A percentile compares a stretch with the other conserved stretches of the same genome.
These are phyloP conservation scores for Osmerus mordax DNA, from an alignment of 2,113 vertebrate genomes.

Conservation along the genomic window DNA sequence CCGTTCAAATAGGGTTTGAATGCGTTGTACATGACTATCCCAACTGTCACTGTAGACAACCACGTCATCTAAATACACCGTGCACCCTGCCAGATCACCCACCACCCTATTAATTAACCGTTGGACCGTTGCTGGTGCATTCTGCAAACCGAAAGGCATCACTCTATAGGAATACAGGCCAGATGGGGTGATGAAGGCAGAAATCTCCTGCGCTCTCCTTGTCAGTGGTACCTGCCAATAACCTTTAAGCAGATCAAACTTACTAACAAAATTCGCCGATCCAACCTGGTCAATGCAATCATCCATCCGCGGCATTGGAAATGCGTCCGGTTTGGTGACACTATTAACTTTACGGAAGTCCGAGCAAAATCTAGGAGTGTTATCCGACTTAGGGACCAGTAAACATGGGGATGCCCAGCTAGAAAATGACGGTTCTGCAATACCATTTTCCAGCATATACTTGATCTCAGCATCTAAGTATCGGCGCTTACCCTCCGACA, in stretches of 20 bases:
- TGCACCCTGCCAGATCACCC: not conserved
- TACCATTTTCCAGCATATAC: slow-evolving; percentile 14
- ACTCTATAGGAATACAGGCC: not conserved
- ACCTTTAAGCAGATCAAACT: not conserved
- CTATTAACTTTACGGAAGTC: not conserved
- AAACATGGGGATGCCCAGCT: slow-evolving; percentile 6
- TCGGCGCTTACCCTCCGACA: not conserved
- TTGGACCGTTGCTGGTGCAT: not conserved
- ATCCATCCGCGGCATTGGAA: not conserved
- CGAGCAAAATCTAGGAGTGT: not conserved
- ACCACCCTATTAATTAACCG: not conserved
- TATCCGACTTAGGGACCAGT: not conserved
- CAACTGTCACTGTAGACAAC: not conserved
- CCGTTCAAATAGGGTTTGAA: not conserved
- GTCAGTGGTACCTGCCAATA: not conserved
- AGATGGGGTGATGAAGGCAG: not conserved
- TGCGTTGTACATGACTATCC: not conserved
- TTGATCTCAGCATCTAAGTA: slow-evolving; percentile 5
- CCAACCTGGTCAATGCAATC: not conserved
- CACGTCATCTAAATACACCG: not conserved
- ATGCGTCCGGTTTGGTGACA: not conserved
- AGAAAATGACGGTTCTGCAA: slow-evolving; percentile 5
- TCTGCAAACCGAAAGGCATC: not conserved
- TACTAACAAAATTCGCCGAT: not conserved
- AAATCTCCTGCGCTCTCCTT: not conserved